Evolutionary conservation across 2,888 invertebrate genomes (phyloP).

Genomic region (Digitonthophagus gazella): DNA sequence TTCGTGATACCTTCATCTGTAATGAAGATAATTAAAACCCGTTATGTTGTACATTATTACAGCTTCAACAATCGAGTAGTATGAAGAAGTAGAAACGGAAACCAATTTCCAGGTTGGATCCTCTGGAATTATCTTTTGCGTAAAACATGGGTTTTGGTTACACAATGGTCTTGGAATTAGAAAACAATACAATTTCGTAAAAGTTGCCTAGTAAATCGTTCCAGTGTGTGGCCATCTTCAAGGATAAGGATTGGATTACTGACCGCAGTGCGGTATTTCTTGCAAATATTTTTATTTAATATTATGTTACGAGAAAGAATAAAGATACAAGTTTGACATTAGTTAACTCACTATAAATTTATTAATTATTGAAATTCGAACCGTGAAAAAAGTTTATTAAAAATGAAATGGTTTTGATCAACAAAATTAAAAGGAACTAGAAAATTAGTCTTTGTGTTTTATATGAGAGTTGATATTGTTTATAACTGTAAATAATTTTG

Average conservation of each 20-base stretch:
- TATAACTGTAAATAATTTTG: too few species aligned
- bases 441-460: too few species aligned
- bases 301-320: too few species aligned
- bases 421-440: too few species aligned
- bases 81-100: neutral
- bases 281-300: neutral
- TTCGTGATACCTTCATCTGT: slow-evolving; percentile 89
- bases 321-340: neutral
- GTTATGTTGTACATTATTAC: neutral
- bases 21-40: slow-evolving; percentile 38
- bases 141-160: neutral
- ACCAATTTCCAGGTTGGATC: neutral
- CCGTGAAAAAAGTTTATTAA: too few species aligned
- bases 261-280: neutral
- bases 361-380: too few species aligned
- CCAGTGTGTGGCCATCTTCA: slow-evolving; percentile 8
- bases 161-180: too few species aligned
- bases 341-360: too few species aligned
- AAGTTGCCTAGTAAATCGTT: neutral
- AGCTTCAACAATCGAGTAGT: too few species aligned
- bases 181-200: neutral
- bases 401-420: too few species aligned
- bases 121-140: neutral
- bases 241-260: slow-evolving; percentile 1
- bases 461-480: too few species aligned